Evolutionary conservation across 2,888 invertebrate genomes (phyloP), one percentile per base, ranked within the genome.

Genomic region (Thymelicus lineola): DNA sequence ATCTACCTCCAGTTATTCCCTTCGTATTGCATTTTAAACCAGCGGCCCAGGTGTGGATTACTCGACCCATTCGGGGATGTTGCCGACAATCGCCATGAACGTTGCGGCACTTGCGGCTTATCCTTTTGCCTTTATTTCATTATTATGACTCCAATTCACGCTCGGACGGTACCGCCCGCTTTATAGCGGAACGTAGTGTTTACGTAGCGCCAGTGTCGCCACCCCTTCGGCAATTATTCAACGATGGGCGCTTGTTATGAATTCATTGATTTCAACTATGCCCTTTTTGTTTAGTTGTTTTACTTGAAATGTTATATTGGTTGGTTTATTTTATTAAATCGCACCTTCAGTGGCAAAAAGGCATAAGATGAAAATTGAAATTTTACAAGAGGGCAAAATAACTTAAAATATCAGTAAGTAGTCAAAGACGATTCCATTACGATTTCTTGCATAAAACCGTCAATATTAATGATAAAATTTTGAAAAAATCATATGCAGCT

Each of bases 71-170:
- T 71, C 68, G 66, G 72, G 74, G 70, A 75, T 74, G 71, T 73
- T 66, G 42, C 63, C 70, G 71, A 75, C 77, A 72, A 74, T 72
- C 74, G 72, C 73, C 72, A 72, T 74, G 74, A 74, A 78, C 79
- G 66, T 70, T 74, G 76, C 72, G 75, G 78, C 73, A 76, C 77
- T 70, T 74, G 76, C 72, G 75, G 78, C 73, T 76, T 77, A 80
- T 79, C 79, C 75, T 82, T 82, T 80, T 75, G 82, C 81, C 78
- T 84, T 85, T 83, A 82, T 84, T 84, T 80, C 77, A 82, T 85
- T 83, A 83, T 82, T 82, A 85, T 82, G 82, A 80, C 75, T 74
- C 77, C 79, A 78, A 79, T 79, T 79, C 79, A 76, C 77, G 74
- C 79, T 78, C 80, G 78, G 64, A 79, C 80, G 79, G 76, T 61